Evolutionary conservation across 2,113 vertebrate genomes (phyloP).

Genomic region (Pavo muticus): DNA sequence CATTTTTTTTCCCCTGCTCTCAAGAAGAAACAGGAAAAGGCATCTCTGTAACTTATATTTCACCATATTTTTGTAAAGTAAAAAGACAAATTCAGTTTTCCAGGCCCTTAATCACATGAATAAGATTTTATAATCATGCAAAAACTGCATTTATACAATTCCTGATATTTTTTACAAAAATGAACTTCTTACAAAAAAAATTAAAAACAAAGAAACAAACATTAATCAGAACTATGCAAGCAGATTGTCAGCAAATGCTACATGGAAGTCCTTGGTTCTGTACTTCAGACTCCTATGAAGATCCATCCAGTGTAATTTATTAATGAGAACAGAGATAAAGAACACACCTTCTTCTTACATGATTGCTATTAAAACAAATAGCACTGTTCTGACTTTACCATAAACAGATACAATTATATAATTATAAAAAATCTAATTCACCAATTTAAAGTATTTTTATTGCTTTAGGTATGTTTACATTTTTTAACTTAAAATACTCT

Average conservation of each 20-base stretch:
- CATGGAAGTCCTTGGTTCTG: background rate
- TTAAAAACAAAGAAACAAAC: background rate
- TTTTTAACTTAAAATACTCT: background rate
- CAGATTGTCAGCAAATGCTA: background rate
- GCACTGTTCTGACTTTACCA: background rate
- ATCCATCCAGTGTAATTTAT: background rate
- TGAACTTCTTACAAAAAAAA: background rate
- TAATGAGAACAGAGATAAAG: background rate
- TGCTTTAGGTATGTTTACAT: background rate
- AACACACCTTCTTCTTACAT: background rate
- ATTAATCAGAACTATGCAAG: background rate
- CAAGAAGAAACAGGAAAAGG: background rate
- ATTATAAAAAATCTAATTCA: background rate
- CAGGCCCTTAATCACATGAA: background rate
- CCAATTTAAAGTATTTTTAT: background rate
- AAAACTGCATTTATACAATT: background rate
- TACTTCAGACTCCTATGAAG: background rate
- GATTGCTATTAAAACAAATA: background rate
- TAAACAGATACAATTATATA: background rate
- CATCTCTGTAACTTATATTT: background rate
- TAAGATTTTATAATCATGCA: background rate
- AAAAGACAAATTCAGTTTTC: background rate
- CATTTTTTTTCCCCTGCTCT: background rate
- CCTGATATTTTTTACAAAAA: background rate
- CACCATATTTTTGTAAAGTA: too few relatives aligned